Base-by-base conservation (phyloP, 1,140 invertebrate genomes). In the Musca domestica region DNA sequence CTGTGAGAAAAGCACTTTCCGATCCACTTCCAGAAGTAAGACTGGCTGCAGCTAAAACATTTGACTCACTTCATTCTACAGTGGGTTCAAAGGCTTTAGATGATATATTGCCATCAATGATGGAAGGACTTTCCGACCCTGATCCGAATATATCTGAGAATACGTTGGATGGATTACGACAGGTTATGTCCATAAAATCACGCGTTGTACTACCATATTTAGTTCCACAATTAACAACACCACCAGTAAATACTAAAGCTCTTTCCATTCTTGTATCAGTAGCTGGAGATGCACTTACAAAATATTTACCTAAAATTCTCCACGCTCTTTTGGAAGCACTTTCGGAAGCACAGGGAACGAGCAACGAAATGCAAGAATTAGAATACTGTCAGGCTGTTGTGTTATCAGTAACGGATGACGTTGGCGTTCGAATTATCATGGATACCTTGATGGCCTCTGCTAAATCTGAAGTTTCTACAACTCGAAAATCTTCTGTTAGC, bases 121-220 rank as follows among this genome's bases (percentile, higher is more conserved):
- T 99, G 68, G 89, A 90, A 20, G 89, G 94, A 72, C 81, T 98
- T 75, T 91, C 91, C 75, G 88, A 95, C 76, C 88, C 90, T 2
- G 89, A 93, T 82, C 86, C 83, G 4, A 86, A 84, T 12, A 82
- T 90, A 34, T 92, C 92, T 0, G 94, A 95, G 76, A 91, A 90
- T 76, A 94, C 95, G 1, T 84, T 98, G 63, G 96, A 99, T 83
- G 96, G 96, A 48, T 85, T 99, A 65, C 88, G 94, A 67, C 96
- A 98, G 88, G 93, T 98, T 5, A 98, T 99, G 94, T 90, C 93
- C 14, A 95, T 98, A 47, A 98, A 98, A 84, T 96, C 95, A 9
- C 86, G 94, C 71, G 95, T 96, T 0, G 95, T 99, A 27, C 83
- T 99, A 68, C 96, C 96, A 2, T 98, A 98, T 83, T 85, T 99